phyloP scores from a whole-genome alignment of 1,140 invertebrate species.

The Antheraea mylitta region DNA sequence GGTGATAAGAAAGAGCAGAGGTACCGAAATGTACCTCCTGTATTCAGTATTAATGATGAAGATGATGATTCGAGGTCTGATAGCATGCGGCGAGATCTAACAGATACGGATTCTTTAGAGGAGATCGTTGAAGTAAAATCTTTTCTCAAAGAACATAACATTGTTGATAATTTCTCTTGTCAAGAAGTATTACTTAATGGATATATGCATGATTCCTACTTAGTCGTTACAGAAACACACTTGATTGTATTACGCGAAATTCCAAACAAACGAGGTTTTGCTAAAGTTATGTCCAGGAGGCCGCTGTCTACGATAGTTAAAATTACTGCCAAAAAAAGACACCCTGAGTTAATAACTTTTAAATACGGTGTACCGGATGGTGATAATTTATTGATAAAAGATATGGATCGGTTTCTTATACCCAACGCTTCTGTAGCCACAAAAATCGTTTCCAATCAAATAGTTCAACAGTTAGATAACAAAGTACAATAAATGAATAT shows the following conservation, averaged over 20 bases:
- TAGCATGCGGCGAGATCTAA: constrained; percentile 37
- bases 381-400: constrained; percentile 85
- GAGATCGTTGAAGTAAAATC: constrained; percentile 67
- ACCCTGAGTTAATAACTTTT: constrained; percentile 97
- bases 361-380: constrained; percentile 92
- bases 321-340: constrained; percentile 96
- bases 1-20: constrained; percentile 91
- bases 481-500: constrained; percentile 39
- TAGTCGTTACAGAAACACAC: constrained; percentile 93
- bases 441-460: constrained; percentile 84
- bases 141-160: constrained; percentile 91
- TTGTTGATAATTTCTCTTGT: constrained; percentile 93
- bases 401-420: constrained; percentile 96
- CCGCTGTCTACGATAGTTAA: constrained; percentile 94
- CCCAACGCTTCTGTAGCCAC: constrained; percentile 95
- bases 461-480: constrained; percentile 73
- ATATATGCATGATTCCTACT: constrained; percentile 90
- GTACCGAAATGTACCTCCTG: constrained; percentile 93
- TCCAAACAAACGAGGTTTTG: constrained; percentile 85
- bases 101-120: constrained; percentile 54
- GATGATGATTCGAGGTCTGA: constrained; percentile 83
- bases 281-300: constrained; percentile 90
- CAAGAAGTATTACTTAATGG: constrained; percentile 94
- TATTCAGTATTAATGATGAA: constrained; percentile 97
- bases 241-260: constrained; percentile 93